Evolutionary conservation across 2,888 invertebrate species (phyloP), one percentile per base, ranked within the genome.

Genomic region (Drosophila setosimentum): DNA sequence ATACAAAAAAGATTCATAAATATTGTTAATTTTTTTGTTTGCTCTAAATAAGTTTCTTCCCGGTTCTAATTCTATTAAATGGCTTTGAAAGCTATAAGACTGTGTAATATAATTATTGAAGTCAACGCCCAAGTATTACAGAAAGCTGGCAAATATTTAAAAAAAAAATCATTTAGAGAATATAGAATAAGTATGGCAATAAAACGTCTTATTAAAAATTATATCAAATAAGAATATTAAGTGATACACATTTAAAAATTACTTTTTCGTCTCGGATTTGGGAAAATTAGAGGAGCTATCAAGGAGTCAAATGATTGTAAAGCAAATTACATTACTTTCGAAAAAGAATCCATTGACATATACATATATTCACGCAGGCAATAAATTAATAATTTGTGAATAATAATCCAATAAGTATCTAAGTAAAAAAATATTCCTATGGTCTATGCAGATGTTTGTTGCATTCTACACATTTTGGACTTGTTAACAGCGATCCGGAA

Each of bases 81-180:
- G 33, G 33, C 2, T 2, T n/a, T 42, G 40, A n/a, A 10, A 11
- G n/a, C n/a, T n/a, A 5, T 11, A 0, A 11, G 11, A 21, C 11
- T 42, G n/a, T 11, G n/a, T 11, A 2, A 45, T 13, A 7, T 3
- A 13, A 13, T 3, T 6, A 21, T 45, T 16, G 3, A 24, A 42
- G 6, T 21, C 1, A 2, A 11, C 21, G 13, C 2, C 6, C 11
- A 1, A 45, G 21, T 21, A 21, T 3, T 42, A 21, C 1, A 21
- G 13, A 7, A 21, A 42, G 13, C 7, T 45, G 21, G 13, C 1
- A 21, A 21, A 45, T 45, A 13, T 21, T 16, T 0, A 0, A 1
- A 18, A 45, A 11, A 7, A 21, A 18, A 8, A 37, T n/a, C 4
- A 4, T 2, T n/a, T n/a, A 10, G 0, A 2, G 2, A 0, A 16